Evolutionary conservation across 2,797 vertebrate genomes (phyloP).

Genomic region (Gorsachius magnificus): DNA sequence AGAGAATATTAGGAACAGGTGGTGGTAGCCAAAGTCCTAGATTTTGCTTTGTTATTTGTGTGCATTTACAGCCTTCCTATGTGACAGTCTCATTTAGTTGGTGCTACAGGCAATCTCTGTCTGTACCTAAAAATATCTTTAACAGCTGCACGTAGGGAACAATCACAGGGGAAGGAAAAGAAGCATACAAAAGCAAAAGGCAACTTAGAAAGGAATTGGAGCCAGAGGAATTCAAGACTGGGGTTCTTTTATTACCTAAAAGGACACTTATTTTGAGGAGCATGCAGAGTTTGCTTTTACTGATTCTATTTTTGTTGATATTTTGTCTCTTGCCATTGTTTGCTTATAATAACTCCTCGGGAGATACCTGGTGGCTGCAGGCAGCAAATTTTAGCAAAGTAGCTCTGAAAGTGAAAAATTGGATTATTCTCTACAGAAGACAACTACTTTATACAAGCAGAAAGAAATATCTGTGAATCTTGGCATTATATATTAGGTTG

Average conservation of each 20-base stretch:
- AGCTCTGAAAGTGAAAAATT: constrained; percentile 42
- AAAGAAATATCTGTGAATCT: constrained; percentile 15
- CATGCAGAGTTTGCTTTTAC: constrained; percentile 4
- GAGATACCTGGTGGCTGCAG: neutral
- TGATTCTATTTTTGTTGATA: constrained; percentile 46
- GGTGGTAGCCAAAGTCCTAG: constrained; percentile 41
- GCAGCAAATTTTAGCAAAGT: constrained; percentile 9
- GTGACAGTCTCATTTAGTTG: constrained; percentile 70
- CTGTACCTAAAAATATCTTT: constrained; percentile 69
- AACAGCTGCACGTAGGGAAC: constrained; percentile 54
- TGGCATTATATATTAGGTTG: neutral
- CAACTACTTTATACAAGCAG: constrained; percentile 12
- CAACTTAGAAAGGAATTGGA: constrained; percentile 45
- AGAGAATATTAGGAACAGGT: constrained; percentile 55
- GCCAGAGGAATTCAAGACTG: constrained; percentile 24
- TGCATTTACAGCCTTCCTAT: constrained; percentile 65
- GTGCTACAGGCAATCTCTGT: constrained; percentile 70
- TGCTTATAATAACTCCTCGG: constrained; percentile 41
- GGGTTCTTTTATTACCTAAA: constrained; percentile 40
- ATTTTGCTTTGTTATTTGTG: constrained; percentile 69
- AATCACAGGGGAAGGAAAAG: constrained; percentile 16
- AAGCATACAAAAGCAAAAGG: constrained; percentile 52
- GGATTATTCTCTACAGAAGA: constrained; percentile 29
- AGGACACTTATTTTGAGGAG: neutral
- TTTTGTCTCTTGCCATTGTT: neutral